These are phyloP conservation scores for Coelogynopora nodosa DNA, from an alignment of 2,888 invertebrate species.

Conservation along the genomic window DNA sequence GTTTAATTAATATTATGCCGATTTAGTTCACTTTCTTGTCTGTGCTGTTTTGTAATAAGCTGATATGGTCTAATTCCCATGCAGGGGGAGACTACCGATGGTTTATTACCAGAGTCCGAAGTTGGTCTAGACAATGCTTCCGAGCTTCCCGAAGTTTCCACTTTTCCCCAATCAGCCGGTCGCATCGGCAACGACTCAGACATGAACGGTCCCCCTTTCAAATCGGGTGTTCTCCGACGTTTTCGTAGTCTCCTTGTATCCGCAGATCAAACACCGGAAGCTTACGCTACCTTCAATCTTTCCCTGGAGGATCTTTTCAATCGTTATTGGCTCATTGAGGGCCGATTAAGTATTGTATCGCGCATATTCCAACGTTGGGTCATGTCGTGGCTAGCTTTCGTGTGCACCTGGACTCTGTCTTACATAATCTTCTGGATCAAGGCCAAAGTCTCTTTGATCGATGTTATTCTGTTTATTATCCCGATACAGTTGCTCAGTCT, in stretches of 20 bases:
- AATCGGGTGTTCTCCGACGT: not conserved
- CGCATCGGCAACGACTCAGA: not conserved
- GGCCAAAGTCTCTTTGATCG: not conserved
- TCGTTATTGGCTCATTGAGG: not conserved
- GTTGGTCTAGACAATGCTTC: not conserved
- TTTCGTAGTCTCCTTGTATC: not conserved
- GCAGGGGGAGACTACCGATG: too few species aligned
- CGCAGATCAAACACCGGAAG: not conserved
- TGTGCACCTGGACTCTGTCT: not conserved
- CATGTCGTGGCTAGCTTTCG: not conserved
- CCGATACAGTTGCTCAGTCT: not conserved
- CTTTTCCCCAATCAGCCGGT: not conserved
- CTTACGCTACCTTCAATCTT: not conserved
- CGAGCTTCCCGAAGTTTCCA: not conserved
- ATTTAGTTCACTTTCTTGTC: too few species aligned
- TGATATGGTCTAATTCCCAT: too few species aligned
- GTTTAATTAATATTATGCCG: too few species aligned
- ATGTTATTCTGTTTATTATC: not conserved
- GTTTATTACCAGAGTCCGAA: too few species aligned
- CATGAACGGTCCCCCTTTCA: not conserved
- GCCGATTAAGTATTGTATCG: not conserved
- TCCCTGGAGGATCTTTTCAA: not conserved
- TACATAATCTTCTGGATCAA: constrained; percentile 10
- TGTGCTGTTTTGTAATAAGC: too few species aligned
- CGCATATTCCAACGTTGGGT: not conserved